Evolutionary conservation across 2,113 vertebrate genomes (phyloP), one percentile per base, ranked within the genome.

Genomic region (Pseudorectes ferrugineus): DNA sequence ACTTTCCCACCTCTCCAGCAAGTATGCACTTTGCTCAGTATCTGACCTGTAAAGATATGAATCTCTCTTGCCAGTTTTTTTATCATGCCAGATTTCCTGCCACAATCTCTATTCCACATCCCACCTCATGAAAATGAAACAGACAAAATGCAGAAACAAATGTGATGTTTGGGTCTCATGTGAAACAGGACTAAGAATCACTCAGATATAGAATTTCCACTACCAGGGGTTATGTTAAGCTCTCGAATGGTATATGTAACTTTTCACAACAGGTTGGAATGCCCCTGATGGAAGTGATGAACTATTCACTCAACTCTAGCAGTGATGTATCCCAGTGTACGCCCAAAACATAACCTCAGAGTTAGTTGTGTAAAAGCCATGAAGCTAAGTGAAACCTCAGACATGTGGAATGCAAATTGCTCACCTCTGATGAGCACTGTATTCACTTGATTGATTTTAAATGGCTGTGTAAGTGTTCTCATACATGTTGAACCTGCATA

Each of bases 391-490:
- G 54, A 95, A 84, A 91, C 45, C 82, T 93, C 93, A 96, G 82
- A 52, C 51, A 63, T 55, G 63, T 40, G 82, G 79, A 93, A 96
- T 92, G 93, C 63, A 95, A 92, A 96, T 96, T 70, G 48, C n/a
- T 92, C 92, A 93, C 76, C 79, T 96, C 85, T 11, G 21, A 90
- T 61, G 91, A 93, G 54, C 24, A 59, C 81, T 57, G 55, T 85
- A 46, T 71, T 96, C 93, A 84, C 35, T 57, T 94, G 94, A 96
- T 94, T 95, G 96, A 96, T 92, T 95, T 90, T 84, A 94, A 96
- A 92, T 95, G 58, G 45, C 29, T 93, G 59, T 35, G 33, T 88
- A 91, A 96, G 63, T 91, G 59, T 93, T 94, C 90, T 91, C 84
- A 95, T 78, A 80, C 79, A 72, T 73, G 67, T 89, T 95, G 92